A percentile compares a stretch with the other conserved stretches of the same genome.
phyloP scores from a whole-genome alignment of 2,797 vertebrate genomes.

The Anas bernieri region DNA sequence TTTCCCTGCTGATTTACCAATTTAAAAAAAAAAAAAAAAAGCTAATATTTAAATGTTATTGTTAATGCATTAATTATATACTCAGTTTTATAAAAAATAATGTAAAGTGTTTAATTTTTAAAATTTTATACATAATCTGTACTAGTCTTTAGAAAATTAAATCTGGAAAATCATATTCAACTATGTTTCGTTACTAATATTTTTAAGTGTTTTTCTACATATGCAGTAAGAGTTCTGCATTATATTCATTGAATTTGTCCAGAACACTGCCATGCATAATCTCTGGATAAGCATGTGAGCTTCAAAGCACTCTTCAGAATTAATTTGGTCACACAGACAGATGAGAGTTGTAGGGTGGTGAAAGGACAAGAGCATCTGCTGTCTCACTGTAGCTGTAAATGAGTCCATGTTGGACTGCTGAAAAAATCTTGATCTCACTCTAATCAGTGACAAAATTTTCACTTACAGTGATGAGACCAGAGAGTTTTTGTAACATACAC shows the following conservation, averaged over 20 bases:
- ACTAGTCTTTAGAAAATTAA: not conserved
- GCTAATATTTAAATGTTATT: not conserved
- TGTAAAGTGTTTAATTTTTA: not conserved
- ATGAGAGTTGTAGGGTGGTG: not conserved
- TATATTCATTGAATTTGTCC: not conserved
- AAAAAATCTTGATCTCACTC: not conserved
- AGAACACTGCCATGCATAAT: not conserved
- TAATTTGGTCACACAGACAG: not conserved
- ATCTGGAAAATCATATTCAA: fast-evolving
- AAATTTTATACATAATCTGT: not conserved
- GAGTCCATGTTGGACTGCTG: not conserved
- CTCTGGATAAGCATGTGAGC: not conserved
- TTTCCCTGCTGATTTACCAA: not conserved
- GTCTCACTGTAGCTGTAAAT: not conserved
- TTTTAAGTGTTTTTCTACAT: not conserved
- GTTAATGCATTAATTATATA: not conserved
- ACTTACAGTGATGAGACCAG: not conserved
- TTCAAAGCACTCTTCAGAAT: not conserved
- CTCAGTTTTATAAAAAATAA: not conserved
- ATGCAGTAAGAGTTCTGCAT: not conserved
- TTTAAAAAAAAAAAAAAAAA: too few species aligned
- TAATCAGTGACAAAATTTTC: not conserved
- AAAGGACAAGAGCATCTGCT: not conserved
- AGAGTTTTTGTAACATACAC: not conserved
- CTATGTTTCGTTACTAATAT: not conserved